Base-by-base conservation (phyloP, 2,113 vertebrate genomes). In the Nymphicus hollandicus region DNA sequence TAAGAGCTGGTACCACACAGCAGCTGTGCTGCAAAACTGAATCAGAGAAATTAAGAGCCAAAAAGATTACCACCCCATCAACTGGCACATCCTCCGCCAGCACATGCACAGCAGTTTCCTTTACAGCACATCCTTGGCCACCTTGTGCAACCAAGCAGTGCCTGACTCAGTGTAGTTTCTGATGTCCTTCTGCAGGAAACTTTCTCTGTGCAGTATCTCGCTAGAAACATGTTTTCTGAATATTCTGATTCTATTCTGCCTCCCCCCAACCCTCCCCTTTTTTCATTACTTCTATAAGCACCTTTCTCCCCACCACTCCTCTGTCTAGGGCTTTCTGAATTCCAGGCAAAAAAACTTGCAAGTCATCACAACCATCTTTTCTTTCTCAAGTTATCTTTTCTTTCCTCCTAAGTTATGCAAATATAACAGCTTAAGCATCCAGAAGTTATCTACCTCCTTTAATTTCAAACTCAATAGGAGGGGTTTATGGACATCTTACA, bases 1-100 rank as follows among this genome's bases (percentile, higher is more conserved):
- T 74, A 86, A 65, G 72, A 87, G 91, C 77, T 76, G 76, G 79
- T 92, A 96, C 97, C 94, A 96, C 97, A 92, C 82, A 97, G 49
- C 97, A 97, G 97, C 97, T 98, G 97, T 89, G 89, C 93, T 96
- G 94, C 70, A 95, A 96, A 97, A 97, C 56, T 86, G 92, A 97
- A 86, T 96, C 95, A 93, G 49, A 95, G 41, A 87, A 94, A 94
- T 27, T 3, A 94, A 61, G 90, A 89, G 35, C 88, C 95, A 81
- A 49, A 74, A 88, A 92, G 86, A 91, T 43, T 89, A 88, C 73
- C 86, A 91, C 83, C 43, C 3, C 91, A 94, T 94, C 95, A 95
- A 92, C 84, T 66, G 92, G 84, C 89, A 76, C 53, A 81, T 91
- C 82, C 73, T 84, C 95, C 72, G 16, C 68, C 17, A 92, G 93